These are phyloP conservation scores for Pteropus rufus DNA, from an alignment of 2,797 vertebrate species.

Conservation along the genomic window DNA sequence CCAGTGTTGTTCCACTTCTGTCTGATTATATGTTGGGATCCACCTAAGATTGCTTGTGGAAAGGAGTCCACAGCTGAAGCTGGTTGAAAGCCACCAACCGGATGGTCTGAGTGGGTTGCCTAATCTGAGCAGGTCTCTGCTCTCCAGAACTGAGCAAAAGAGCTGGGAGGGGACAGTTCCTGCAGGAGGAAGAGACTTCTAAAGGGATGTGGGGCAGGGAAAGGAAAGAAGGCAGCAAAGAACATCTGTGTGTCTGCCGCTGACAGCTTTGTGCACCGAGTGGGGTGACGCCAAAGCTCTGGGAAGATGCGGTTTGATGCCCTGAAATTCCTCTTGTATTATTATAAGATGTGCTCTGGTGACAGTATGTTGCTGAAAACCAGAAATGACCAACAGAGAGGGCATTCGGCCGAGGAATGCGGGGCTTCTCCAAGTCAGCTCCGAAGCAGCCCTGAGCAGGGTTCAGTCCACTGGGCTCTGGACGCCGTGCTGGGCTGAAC, in stretches of 20 bases:
- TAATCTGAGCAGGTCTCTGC: background rate
- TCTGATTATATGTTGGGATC: background rate
- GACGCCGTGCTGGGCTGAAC: accelerated
- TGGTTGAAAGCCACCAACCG: background rate
- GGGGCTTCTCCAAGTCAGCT: background rate
- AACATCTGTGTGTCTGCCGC: background rate
- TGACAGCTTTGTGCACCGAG: background rate
- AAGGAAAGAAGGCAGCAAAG: background rate
- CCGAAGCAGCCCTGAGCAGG: background rate
- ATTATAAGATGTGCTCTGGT: conserved; percentile 19
- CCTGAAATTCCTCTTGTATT: conserved; percentile 23
- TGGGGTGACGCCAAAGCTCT: background rate
- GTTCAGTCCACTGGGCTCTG: background rate
- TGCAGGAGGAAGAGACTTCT: background rate
- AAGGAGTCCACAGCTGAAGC: background rate
- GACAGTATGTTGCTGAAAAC: background rate
- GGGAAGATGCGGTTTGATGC: background rate
- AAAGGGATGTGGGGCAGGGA: background rate
- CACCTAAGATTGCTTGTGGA: background rate
- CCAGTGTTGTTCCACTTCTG: background rate
- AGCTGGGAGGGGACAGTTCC: background rate
- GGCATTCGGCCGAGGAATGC: background rate
- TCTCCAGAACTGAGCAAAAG: background rate
- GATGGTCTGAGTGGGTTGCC: background rate
- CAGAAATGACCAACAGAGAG: background rate